Evolutionary conservation across 2,888 invertebrate species (phyloP).

Genomic region (Troides aeacus): DNA sequence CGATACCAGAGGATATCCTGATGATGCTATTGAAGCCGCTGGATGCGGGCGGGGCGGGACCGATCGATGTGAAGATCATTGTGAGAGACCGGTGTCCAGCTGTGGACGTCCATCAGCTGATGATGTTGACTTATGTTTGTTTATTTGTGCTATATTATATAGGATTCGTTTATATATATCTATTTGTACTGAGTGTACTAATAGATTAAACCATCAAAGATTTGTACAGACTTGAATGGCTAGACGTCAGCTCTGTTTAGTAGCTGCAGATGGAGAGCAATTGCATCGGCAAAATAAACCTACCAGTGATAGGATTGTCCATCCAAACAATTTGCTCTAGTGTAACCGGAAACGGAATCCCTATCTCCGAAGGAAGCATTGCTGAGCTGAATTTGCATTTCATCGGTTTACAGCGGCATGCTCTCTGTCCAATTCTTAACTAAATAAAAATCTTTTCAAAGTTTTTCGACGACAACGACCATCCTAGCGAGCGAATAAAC

Average conservation of each 20-base stretch:
- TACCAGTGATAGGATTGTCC: slow-evolving; percentile 50
- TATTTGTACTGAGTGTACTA: too few species aligned
- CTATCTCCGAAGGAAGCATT: slow-evolving; percentile 40
- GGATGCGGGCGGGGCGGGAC: too few species aligned
- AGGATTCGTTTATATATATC: too few species aligned
- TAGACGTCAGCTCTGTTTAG: background rate
- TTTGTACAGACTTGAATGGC: too few species aligned
- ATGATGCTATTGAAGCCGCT: too few species aligned
- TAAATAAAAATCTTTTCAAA: slow-evolving; percentile 35
- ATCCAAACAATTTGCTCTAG: slow-evolving; percentile 55
- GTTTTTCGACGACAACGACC: slow-evolving; percentile 50
- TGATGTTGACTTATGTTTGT: too few species aligned
- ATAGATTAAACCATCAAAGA: too few species aligned
- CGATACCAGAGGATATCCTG: too few species aligned
- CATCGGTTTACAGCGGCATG: slow-evolving; percentile 48
- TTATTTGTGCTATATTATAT: too few species aligned
- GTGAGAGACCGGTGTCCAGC: too few species aligned
- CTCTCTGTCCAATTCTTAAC: slow-evolving; percentile 37
- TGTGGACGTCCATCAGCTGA: too few species aligned
- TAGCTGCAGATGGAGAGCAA: background rate
- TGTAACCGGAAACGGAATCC: slow-evolving; percentile 51
- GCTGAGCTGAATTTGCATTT: slow-evolving; percentile 61
- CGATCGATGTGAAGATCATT: too few species aligned
- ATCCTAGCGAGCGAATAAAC: slow-evolving; percentile 46
- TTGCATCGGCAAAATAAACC: slow-evolving; percentile 48